Conservation (phyloP, 2,113 vertebrate species). For the Daubentonia madagascariensis region DNA sequence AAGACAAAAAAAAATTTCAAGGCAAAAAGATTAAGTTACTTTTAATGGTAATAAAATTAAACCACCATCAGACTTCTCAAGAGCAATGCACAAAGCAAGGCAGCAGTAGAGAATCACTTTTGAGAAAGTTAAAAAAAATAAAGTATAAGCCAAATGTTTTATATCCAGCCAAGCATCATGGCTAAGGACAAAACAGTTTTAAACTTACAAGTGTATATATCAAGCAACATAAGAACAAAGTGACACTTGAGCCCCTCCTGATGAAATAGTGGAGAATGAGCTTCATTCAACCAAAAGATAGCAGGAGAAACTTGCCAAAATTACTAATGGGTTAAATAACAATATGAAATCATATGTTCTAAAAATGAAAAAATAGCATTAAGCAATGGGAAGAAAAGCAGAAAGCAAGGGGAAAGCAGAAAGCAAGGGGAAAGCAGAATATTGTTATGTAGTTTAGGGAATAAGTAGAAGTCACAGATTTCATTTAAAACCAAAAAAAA, state of each 20-base stretch:
- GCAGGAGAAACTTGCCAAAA: background rate
- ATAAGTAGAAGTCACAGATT: background rate
- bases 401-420: background rate
- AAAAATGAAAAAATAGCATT: background rate
- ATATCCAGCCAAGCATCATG: background rate
- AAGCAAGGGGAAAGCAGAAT: background rate
- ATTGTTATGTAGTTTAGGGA: background rate
- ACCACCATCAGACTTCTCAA: background rate
- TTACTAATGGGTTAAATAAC: background rate
- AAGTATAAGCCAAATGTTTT: background rate
- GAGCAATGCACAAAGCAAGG: background rate
- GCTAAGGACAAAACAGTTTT: background rate
- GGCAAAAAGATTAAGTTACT: background rate
- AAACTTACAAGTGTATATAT: background rate
- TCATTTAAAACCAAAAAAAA: background rate
- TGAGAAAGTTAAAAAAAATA: background rate
- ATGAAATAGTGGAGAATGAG: background rate
- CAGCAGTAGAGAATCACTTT: background rate
- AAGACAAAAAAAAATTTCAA: background rate
- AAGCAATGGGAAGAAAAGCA: background rate
- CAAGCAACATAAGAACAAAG: background rate
- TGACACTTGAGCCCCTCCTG: background rate
- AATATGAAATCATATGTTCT: background rate
- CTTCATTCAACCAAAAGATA: background rate
- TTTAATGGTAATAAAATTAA: background rate